phyloP scores from a whole-genome alignment of 2,797 vertebrate species.

The Falco concolor region DNA sequence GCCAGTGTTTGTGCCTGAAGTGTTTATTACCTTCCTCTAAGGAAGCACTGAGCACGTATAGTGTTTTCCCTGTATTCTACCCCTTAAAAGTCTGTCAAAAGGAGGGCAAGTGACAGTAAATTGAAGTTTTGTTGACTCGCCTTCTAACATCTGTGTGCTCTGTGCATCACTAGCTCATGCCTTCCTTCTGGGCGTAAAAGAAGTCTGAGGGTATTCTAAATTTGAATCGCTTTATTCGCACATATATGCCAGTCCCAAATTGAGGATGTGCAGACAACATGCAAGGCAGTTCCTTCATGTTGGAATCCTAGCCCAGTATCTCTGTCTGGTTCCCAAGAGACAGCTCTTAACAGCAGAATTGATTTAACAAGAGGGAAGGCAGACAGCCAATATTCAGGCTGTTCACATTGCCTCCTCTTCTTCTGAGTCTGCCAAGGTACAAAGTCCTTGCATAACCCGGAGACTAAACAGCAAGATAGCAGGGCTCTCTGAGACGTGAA shows the following conservation, averaged over 20 bases:
- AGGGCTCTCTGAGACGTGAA: not conserved
- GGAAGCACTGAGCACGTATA: not conserved
- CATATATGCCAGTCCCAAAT: not conserved
- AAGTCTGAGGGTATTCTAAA: constrained; percentile 7
- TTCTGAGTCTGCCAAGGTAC: constrained; percentile 38
- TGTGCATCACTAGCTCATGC: not conserved
- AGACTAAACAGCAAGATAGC: not conserved
- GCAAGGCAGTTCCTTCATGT: not conserved
- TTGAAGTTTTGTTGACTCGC: not conserved
- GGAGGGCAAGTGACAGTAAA: not conserved
- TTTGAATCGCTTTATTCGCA: not conserved
- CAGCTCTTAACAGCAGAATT: not conserved
- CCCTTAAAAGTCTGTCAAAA: not conserved
- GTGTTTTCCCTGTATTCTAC: not conserved
- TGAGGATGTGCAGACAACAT: not conserved
- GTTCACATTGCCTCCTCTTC: constrained; percentile 16
- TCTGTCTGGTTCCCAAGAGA: constrained; percentile 44
- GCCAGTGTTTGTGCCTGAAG: not conserved
- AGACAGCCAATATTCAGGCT: constrained; percentile 50
- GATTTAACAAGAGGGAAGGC: constrained; percentile 5
- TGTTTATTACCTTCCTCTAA: not conserved
- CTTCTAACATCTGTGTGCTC: not conserved
- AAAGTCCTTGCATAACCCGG: constrained; percentile 50
- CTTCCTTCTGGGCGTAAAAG: not conserved
- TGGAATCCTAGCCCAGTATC: constrained; percentile 18